Percentiles rank a stretch among this genome's conserved stretches.
phyloP scores from a whole-genome alignment of 1,140 invertebrate genomes.

The Mercenaria mercenaria region DNA sequence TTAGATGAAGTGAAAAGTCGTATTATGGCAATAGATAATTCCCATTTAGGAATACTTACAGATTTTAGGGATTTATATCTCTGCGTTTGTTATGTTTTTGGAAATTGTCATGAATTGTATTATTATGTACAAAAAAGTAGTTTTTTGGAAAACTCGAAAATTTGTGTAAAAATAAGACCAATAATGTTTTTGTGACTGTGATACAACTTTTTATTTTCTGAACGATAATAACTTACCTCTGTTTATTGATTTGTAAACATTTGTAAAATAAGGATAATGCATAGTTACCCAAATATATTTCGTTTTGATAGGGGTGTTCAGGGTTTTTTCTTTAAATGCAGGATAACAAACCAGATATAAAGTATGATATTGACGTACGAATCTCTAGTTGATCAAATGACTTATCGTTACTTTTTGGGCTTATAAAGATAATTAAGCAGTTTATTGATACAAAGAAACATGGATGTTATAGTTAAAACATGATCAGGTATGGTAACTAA shows the following conservation, averaged over 20 bases:
- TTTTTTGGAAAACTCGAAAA: background rate
- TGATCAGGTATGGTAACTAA: too few species aligned
- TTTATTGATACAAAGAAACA: too few species aligned
- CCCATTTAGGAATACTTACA: background rate
- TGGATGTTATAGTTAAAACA: too few species aligned
- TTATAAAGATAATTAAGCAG: too few species aligned
- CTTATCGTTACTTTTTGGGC: too few species aligned
- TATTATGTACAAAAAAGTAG: background rate
- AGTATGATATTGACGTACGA: too few species aligned
- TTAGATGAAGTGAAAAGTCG: background rate
- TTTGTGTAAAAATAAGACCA: slow-evolving; percentile 8
- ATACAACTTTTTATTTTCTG: slow-evolving; percentile 11
- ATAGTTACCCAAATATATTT: too few species aligned
- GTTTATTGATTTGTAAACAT: background rate
- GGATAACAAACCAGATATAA: too few species aligned
- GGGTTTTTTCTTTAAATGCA: too few species aligned
- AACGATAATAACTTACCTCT: slow-evolving; percentile 7
- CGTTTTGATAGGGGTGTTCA: too few species aligned
- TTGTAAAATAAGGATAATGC: background rate
- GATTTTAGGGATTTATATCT: background rate
- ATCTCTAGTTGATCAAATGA: too few species aligned
- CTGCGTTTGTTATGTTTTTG: background rate
- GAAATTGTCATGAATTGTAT: background rate
- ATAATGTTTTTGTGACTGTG: slow-evolving; percentile 10
- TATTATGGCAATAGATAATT: background rate